These are phyloP conservation scores for Lingula anatina DNA, from an alignment of 2,888 invertebrate species.

Conservation along the genomic window DNA sequence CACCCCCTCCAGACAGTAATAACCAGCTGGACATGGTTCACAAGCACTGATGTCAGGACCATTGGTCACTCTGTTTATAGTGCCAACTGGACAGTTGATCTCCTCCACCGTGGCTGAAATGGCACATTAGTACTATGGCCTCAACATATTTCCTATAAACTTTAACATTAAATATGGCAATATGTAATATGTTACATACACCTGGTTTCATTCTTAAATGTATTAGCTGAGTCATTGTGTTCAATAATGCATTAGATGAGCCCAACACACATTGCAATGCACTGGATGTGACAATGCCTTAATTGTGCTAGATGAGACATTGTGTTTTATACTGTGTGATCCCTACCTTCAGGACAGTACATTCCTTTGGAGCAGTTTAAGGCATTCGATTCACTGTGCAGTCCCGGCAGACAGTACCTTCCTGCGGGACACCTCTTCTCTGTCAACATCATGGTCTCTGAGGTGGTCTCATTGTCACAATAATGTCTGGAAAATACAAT, in stretches of 20 bases:
- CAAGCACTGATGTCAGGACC: conserved; percentile 30
- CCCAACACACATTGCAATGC: no score
- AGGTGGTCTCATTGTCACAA: conserved; percentile 44
- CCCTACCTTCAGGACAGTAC: conserved; percentile 42
- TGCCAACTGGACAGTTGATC: conserved; percentile 44
- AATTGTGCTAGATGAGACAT: no score
- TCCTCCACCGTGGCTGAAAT: conserved; percentile 40
- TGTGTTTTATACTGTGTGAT: no score
- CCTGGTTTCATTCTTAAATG: no score
- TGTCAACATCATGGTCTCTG: conserved; percentile 35
- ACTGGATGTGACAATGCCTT: no score
- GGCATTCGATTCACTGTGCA: conserved; percentile 20
- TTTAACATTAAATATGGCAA: no score
- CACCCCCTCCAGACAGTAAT: conserved; percentile 39
- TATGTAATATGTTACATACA: no score
- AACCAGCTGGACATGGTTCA: conserved; percentile 39
- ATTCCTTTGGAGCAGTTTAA: conserved; percentile 29
- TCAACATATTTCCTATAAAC: no score
- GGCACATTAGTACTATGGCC: no score
- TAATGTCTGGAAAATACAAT: conserved; percentile 43
- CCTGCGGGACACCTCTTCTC: conserved; percentile 42
- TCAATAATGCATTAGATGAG: no score
- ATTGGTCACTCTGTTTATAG: conserved; percentile 29
- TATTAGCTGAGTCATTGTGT: no score
- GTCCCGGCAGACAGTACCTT: conserved; percentile 29